These are phyloP conservation scores for Xestia c-nigrum DNA, from an alignment of 2,888 invertebrate genomes.

Conservation along the genomic window DNA sequence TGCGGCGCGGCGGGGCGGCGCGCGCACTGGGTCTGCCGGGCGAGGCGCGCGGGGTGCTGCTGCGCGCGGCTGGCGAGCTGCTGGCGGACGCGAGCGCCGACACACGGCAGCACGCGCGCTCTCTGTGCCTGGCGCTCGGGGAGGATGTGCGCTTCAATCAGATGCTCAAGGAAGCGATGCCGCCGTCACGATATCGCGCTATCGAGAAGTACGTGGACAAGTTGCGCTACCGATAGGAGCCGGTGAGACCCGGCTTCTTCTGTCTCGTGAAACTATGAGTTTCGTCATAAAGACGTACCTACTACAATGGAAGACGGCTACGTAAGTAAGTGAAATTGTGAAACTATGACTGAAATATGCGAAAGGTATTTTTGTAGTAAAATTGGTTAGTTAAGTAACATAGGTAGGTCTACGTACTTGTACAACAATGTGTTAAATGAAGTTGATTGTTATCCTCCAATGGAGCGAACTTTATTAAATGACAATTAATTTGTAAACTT, in stretches of 20 bases:
- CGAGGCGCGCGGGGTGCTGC: conserved; percentile 95
- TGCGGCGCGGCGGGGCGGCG: conserved; percentile 94
- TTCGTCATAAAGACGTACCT: conserved; percentile 15
- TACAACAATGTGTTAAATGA: conserved; percentile 51
- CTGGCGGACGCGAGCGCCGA: conserved; percentile 96
- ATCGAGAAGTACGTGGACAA: conserved; percentile 95
- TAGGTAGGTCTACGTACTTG: conserved; percentile 14
- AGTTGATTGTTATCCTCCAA: conserved; percentile 79
- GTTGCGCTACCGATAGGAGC: conserved; percentile 81
- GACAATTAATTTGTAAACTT: conserved; percentile 66
- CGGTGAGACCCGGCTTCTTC: neutral
- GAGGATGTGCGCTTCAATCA: conserved; percentile 94
- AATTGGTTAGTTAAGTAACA: conserved; percentile 40
- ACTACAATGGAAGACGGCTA: conserved; percentile 2
- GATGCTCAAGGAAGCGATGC: conserved; percentile 94
- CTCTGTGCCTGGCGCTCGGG: conserved; percentile 93
- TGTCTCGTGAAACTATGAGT: conserved; percentile 21
- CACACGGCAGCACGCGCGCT: conserved; percentile 95
- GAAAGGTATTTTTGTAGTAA: conserved; percentile 85
- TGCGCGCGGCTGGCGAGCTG: conserved; percentile 95
- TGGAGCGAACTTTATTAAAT: conserved; percentile 76
- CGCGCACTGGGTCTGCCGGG: conserved; percentile 93
- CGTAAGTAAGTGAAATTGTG: conserved; percentile 50
- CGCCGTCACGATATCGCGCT: conserved; percentile 94
- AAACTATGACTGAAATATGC: conserved; percentile 81